Evolutionary conservation across 1,140 invertebrate species (phyloP).

Genomic region (Bombus huntii): DNA sequence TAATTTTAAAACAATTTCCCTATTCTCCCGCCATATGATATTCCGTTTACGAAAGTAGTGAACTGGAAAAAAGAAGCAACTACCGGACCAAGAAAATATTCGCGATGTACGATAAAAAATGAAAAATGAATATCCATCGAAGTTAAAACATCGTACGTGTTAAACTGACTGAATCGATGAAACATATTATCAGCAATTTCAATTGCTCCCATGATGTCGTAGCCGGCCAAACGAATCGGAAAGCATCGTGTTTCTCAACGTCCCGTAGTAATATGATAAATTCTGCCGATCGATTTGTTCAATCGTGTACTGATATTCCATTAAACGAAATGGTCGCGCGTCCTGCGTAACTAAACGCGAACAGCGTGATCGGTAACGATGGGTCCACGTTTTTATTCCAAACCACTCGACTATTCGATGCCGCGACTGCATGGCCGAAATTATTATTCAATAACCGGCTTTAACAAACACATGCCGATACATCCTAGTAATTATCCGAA

Average conservation of each 20-base stretch:
- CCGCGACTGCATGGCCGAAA: neutral
- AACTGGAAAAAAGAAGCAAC: too few relatives aligned
- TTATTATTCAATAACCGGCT: slow-evolving; percentile 36
- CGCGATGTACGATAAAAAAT: neutral
- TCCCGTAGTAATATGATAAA: slow-evolving; percentile 36
- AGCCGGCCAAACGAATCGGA: neutral
- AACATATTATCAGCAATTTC: slow-evolving; percentile 40
- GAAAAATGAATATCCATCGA: slow-evolving; percentile 27
- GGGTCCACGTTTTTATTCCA: neutral
- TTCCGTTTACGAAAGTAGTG: too few relatives aligned
- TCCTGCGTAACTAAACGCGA: neutral
- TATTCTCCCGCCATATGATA: too few relatives aligned
- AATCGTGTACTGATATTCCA: neutral
- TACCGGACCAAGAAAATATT: neutral
- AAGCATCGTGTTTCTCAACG: neutral
- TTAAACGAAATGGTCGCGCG: neutral
- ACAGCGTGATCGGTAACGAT: neutral
- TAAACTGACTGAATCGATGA: slow-evolving; percentile 23
- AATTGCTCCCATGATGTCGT: neutral
- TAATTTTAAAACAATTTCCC: neutral
- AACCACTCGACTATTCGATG: neutral
- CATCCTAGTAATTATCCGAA: slow-evolving; percentile 1
- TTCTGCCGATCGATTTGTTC: slow-evolving; percentile 18
- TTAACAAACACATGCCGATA: slow-evolving; percentile 18
- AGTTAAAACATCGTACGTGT: neutral